Conservation (phyloP, 1,140 invertebrate species). For the Zaprionus capensis region DNA sequence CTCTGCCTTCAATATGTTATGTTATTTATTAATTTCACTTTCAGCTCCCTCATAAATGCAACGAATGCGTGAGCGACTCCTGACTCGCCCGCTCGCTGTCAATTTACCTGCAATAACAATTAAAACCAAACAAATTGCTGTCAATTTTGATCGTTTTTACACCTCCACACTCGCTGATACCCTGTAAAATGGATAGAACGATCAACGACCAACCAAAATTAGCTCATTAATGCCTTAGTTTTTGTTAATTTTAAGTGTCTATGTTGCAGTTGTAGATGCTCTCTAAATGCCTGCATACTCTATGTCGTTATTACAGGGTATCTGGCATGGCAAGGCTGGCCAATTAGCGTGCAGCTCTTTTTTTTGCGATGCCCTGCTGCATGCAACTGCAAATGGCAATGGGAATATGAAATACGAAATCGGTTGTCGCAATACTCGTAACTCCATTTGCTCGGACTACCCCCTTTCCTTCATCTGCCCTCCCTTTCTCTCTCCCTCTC, state of each 20-base stretch:
- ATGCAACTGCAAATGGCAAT: conserved; percentile 62
- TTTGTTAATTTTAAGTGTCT: too few species aligned
- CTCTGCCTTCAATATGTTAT: background rate
- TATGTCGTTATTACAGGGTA: background rate
- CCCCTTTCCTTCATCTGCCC: background rate
- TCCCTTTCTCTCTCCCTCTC: background rate
- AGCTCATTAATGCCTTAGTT: too few species aligned
- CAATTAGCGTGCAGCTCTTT: conserved; percentile 5
- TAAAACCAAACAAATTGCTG: conserved; percentile 64
- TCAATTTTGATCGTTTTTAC: conserved; percentile 51
- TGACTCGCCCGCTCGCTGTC: conserved; percentile 28
- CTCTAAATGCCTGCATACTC: background rate
- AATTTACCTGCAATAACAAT: conserved; percentile 50
- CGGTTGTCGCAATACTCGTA: conserved; percentile 34
- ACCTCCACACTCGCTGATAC: conserved; percentile 12
- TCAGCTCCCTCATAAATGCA: conserved; percentile 3
- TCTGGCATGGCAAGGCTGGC: background rate
- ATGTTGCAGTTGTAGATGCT: background rate
- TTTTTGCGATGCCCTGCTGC: conserved; percentile 18
- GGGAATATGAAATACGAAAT: conserved; percentile 46
- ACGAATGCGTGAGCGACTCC: conserved; percentile 13
- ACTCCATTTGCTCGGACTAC: conserved; percentile 3
- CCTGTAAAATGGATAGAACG: background rate
- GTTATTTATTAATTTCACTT: conserved; percentile 17
- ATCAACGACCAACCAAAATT: background rate